Conservation (phyloP, 1,140 invertebrate genomes). For the Gonioctena quinquepunctata region DNA sequence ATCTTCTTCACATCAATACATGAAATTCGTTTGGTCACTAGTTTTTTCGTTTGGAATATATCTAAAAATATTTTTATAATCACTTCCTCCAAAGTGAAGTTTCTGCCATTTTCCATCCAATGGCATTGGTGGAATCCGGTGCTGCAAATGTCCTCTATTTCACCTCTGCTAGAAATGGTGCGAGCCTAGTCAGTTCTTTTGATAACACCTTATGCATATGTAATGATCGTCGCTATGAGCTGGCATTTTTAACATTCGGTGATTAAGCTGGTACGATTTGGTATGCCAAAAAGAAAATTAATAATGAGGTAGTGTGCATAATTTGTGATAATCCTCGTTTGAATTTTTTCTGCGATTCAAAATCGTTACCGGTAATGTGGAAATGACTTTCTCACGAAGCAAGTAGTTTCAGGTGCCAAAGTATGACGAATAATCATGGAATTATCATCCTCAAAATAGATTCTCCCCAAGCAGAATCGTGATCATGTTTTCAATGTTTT, state of each 20-base stretch:
- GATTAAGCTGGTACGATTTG: not conserved
- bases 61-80: too few relatives aligned
- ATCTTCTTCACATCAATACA: too few relatives aligned
- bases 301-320: not conserved
- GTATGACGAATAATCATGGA: too few relatives aligned
- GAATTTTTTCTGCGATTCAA: not conserved
- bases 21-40: too few relatives aligned
- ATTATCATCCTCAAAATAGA: too few relatives aligned
- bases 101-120: too few relatives aligned
- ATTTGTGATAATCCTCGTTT: not conserved
- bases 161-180: not conserved
- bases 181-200: not conserved
- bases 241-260: not conserved
- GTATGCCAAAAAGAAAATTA: not conserved
- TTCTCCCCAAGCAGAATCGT: too few relatives aligned
- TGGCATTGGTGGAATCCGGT: not conserved
- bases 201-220: not conserved
- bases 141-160: not conserved
- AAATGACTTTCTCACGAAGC: too few relatives aligned
- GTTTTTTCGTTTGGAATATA: too few relatives aligned
- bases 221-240: not conserved
- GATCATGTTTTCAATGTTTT: too few relatives aligned
- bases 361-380: not conserved
- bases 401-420: too few relatives aligned
- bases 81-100: too few relatives aligned